These are phyloP conservation scores for Conopomorpha cramerella DNA, from an alignment of 1,140 invertebrate species.

Conservation along the genomic window DNA sequence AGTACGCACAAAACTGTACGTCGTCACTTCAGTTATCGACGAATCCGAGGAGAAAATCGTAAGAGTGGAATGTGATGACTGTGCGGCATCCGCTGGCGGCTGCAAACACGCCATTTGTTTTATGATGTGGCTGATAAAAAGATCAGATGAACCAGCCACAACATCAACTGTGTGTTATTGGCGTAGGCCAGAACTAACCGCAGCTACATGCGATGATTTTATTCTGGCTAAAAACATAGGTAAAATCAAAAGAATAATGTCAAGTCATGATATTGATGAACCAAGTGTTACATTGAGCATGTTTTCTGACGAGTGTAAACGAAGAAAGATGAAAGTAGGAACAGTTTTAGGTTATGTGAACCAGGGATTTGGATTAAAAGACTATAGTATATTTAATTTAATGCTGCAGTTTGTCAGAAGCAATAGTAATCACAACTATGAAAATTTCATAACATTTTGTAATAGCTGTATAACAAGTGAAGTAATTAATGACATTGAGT, in stretches of 20 bases:
- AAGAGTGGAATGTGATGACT: not conserved
- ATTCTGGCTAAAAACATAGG: not conserved
- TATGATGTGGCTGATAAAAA: conserved; percentile 20
- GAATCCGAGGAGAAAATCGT: not conserved
- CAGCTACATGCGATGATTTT: not conserved
- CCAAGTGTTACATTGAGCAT: not conserved
- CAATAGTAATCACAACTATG: not conserved
- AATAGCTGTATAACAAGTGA: not conserved
- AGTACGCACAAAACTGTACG: conserved; percentile 1
- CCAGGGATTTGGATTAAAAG: not conserved
- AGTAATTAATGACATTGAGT: conserved; percentile 8
- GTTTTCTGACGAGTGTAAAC: not conserved
- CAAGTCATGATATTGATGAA: not conserved
- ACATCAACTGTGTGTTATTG: conserved; percentile 19
- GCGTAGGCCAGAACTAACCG: conserved; percentile 14
- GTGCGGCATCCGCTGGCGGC: conserved; percentile 4
- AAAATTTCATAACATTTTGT: not conserved
- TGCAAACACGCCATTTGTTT: conserved; percentile 26
- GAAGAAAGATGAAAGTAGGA: not conserved
- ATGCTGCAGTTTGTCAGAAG: no score
- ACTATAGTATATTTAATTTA: not conserved
- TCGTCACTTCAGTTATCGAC: not conserved
- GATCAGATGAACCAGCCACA: conserved; percentile 17
- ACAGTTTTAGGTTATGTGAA: not conserved
- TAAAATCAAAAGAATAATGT: not conserved